Percentiles rank a stretch among this genome's conserved stretches.
These are phyloP conservation scores for Holacanthus passer DNA, from an alignment of 2,113 vertebrate genomes.

Conservation along the genomic window DNA sequence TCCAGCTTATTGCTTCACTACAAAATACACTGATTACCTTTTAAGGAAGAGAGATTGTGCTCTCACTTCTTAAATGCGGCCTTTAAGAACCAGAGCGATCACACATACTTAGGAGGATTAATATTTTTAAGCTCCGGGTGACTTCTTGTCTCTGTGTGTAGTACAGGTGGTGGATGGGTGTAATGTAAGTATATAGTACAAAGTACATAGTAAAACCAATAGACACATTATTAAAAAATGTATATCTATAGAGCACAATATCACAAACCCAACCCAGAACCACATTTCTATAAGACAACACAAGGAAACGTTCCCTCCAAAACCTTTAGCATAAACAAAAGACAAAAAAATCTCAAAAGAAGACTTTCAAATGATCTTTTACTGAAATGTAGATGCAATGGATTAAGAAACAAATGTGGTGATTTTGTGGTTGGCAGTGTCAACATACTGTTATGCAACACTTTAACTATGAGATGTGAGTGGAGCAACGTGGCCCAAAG, in stretches of 20 bases:
- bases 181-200: too few species aligned
- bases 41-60: background rate
- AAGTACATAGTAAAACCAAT: too few species aligned
- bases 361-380: background rate
- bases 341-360: too few species aligned
- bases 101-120: slow-evolving; percentile 13
- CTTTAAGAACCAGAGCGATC: background rate
- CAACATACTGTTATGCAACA: slow-evolving; percentile 20
- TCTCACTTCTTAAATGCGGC: background rate
- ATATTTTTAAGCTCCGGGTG: background rate
- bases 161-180: background rate
- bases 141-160: background rate
- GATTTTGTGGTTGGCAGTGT: slow-evolving; percentile 20
- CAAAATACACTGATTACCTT: background rate
- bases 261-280: too few species aligned
- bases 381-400: background rate
- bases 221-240: too few species aligned
- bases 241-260: too few species aligned
- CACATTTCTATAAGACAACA: background rate
- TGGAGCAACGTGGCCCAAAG: slow-evolving; percentile 20
- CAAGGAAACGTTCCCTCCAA: background rate
- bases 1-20: background rate
- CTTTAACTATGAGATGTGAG: slow-evolving; percentile 6
- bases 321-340: background rate
- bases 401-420: background rate